Evolutionary conservation across 2,888 invertebrate genomes (phyloP), one percentile per base, ranked within the genome.

Genomic region (Odontothrips loti): DNA sequence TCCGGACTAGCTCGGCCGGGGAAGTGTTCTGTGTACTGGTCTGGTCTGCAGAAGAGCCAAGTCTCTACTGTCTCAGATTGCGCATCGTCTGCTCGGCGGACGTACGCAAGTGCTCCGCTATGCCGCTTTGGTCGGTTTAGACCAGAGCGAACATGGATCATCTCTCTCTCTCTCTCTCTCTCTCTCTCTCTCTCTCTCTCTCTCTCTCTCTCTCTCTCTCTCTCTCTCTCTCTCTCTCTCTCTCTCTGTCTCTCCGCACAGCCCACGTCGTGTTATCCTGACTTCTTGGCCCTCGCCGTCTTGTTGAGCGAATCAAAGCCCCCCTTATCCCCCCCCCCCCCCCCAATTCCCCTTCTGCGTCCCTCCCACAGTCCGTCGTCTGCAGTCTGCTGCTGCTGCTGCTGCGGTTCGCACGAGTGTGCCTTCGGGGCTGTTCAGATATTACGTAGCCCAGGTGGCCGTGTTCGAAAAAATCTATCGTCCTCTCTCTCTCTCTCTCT

Each of bases 191-290:
- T 48, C 48, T 48, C 48, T 51, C 51, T 51, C 51, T 51, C 51
- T 51, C 51, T 51, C 51, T 51, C 51, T 51, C 51, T 51, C 51
- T 51, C 51, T 51, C 51, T 51, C 51, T 51, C 51, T 51, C 51
- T 51, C 51, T 51, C 51, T 20, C 20, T 20, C 20, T 20, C 51
- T 51, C 3, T 58, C 15, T 58, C 58, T 58, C 15, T 58, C 58
- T 6, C 17, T 17, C 58, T 17, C 17, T 12, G 11, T 27, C 68
- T 9, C 10, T 58, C 58, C 51, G 10, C 9, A 12, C 51, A 10
- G 51, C 51, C 51, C 58, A 20, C 58, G 17, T 20, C 58, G 58
- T 58, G 58, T 58, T 58, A 58, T 58, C 58, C 58, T 17, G 58
- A 6, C 58, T 43, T 43, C 34, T 43, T 17, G 15, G 58, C 58